Percentiles rank a stretch among this genome's conserved stretches.
These are phyloP conservation scores for Koerneria pararmatus DNA, from an alignment of 2,888 invertebrate genomes.

Conservation along the genomic window DNA sequence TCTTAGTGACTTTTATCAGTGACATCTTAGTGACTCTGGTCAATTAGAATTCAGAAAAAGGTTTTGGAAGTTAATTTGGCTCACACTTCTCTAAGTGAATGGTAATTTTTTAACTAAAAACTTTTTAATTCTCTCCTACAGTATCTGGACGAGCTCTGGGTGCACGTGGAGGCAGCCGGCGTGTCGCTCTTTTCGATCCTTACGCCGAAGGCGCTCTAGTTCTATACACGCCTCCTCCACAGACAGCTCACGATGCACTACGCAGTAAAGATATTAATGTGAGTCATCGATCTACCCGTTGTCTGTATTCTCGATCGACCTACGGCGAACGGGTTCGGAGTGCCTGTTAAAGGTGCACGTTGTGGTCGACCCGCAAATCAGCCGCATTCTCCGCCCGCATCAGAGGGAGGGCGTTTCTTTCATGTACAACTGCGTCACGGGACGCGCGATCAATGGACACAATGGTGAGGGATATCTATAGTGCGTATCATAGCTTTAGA, in stretches of 20 bases:
- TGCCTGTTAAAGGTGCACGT: slow-evolving; percentile 75
- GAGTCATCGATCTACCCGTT: not conserved
- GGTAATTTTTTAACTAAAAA: not conserved
- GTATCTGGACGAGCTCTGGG: slow-evolving; percentile 51
- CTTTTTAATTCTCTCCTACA: slow-evolving; percentile 25
- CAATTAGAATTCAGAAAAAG: not conserved
- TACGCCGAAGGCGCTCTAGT: slow-evolving; percentile 67
- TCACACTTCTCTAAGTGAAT: not conserved
- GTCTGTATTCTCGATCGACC: not conserved
- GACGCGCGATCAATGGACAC: slow-evolving; percentile 70
- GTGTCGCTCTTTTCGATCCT: slow-evolving; percentile 51
- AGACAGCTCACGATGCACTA: slow-evolving; percentile 81
- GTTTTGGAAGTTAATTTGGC: not conserved
- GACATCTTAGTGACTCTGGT: no score
- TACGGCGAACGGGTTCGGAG: not conserved
- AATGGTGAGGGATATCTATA: slow-evolving; percentile 21
- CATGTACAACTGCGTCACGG: slow-evolving; percentile 98
- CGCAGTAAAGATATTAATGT: not conserved
- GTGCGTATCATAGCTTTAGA: no score
- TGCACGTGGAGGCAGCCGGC: slow-evolving; percentile 38
- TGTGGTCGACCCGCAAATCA: slow-evolving; percentile 89
- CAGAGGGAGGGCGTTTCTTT: slow-evolving; percentile 97
- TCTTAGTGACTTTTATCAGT: no score
- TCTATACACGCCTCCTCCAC: slow-evolving; percentile 77
- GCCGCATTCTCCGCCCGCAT: slow-evolving; percentile 87